phyloP scores from a whole-genome alignment of 2,888 invertebrate genomes.

The Trissolcus japonicus region DNA sequence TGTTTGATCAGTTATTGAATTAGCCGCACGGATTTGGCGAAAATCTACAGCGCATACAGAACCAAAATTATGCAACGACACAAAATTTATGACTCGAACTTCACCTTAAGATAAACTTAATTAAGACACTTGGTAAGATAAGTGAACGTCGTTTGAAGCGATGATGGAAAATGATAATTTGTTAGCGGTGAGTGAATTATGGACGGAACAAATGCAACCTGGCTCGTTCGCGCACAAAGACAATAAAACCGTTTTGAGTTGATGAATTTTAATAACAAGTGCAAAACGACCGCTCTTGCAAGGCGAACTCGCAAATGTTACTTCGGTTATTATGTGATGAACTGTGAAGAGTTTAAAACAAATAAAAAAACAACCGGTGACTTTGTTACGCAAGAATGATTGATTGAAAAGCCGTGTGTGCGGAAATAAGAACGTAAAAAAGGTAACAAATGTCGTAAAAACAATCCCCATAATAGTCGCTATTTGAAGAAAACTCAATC shows the following conservation, averaged over 20 bases:
- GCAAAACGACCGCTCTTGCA: no score
- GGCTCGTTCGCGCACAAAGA: conserved; percentile 1
- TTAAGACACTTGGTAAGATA: conserved; percentile 37
- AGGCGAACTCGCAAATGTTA: no score
- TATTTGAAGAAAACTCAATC: conserved; percentile 37
- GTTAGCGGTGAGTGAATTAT: conserved; percentile 43
- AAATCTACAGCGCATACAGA: not conserved
- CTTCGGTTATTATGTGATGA: no score
- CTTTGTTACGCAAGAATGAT: conserved; percentile 1
- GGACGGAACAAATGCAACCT: conserved; percentile 48
- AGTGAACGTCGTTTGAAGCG: conserved; percentile 33
- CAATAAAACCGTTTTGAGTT: no score
- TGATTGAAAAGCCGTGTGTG: conserved; percentile 36
- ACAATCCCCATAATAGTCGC: conserved; percentile 34
- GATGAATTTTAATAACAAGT: no score
- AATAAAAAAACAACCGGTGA: no score
- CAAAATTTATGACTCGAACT: conserved; percentile 34
- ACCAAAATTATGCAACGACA: conserved; percentile 21
- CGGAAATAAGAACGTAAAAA: conserved; percentile 23
- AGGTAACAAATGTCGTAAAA: conserved; percentile 30
- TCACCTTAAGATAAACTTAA: conserved; percentile 36
- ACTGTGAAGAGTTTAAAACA: no score
- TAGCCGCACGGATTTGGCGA: no score
- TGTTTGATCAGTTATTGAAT: no score
- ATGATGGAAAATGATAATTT: conserved; percentile 47